A percentile compares a stretch with the other conserved stretches of the same genome.
phyloP scores from a whole-genome alignment of 2,888 invertebrate species.

The Caenorhabditis parvicauda region DNA sequence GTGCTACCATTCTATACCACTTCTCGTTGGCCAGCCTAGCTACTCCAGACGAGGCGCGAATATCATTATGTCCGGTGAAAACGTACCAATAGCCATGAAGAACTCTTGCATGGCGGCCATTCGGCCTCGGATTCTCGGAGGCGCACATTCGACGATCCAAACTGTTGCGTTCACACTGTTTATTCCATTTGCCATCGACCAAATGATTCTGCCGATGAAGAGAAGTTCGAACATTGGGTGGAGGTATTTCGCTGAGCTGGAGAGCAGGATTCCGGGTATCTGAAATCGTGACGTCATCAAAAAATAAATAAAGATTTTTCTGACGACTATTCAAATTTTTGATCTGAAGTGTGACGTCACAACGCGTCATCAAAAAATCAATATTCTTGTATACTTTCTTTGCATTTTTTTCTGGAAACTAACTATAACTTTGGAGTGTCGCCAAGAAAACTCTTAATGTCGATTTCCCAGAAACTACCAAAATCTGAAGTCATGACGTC shows the following conservation, averaged over 20 bases:
- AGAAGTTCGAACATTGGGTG: conserved; percentile 41
- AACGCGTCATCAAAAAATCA: too few relatives aligned
- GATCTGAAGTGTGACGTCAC: too few relatives aligned
- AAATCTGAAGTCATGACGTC: too few relatives aligned
- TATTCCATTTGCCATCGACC: conserved; percentile 49
- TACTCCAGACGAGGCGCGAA: background rate
- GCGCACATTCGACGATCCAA: conserved; percentile 51
- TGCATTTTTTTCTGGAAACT: too few relatives aligned
- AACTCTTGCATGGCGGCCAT: conserved; percentile 50
- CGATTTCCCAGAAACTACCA: too few relatives aligned
- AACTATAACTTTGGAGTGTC: too few relatives aligned
- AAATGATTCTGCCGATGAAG: conserved; percentile 44
- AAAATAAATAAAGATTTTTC: too few relatives aligned
- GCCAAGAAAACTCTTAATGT: too few relatives aligned
- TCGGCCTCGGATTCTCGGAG: conserved; percentile 38
- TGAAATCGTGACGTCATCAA: conserved; percentile 9
- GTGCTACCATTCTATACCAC: background rate
- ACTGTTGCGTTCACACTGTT: conserved; percentile 45
- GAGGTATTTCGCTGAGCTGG: conserved; percentile 35
- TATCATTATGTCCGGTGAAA: too few relatives aligned
- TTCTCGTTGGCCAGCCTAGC: background rate
- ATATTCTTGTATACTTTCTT: background rate
- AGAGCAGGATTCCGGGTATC: conserved; percentile 35
- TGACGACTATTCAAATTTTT: too few relatives aligned
- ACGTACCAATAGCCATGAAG: conserved; percentile 50